Evolutionary conservation across 2,797 vertebrate species (phyloP).

Genomic region (Pempheris klunzingeri): DNA sequence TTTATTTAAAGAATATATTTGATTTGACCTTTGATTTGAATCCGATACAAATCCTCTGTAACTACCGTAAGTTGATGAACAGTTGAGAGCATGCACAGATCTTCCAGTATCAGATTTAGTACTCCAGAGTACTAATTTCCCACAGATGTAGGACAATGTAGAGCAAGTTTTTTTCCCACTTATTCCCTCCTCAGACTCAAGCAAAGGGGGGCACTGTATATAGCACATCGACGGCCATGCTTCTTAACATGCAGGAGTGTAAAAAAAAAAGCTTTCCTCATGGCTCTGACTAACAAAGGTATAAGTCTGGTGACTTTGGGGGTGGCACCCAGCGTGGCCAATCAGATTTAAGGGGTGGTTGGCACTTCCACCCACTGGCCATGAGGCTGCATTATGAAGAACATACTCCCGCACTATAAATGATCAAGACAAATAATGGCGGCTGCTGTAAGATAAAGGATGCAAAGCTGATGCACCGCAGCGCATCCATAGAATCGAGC

Average conservation of each 20-base stretch:
- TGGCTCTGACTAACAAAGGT: background rate
- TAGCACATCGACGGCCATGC: background rate
- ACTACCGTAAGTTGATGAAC: background rate
- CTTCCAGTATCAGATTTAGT: background rate
- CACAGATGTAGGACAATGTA: conserved; percentile 22
- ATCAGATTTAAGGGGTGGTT: conserved; percentile 59
- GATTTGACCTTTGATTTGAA: conserved; percentile 1
- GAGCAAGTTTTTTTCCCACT: background rate
- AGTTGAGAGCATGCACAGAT: background rate
- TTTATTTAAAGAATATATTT: background rate
- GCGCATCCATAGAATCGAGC: background rate
- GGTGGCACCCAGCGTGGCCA: conserved; percentile 59
- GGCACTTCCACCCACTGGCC: conserved; percentile 13
- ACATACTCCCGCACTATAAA: conserved; percentile 3
- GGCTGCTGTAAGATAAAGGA: background rate
- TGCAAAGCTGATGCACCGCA: background rate
- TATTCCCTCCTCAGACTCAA: background rate
- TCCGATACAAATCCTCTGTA: background rate
- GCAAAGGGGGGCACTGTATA: background rate
- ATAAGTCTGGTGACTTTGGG: conserved; percentile 22
- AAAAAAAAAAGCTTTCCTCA: conserved; percentile 5
- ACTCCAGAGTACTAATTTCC: conserved; percentile 3
- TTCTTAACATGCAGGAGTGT: conserved; percentile 13
- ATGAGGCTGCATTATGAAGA: conserved; percentile 9
- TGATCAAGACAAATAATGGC: background rate